These are phyloP conservation scores for Ormyrus nitidulus DNA, from an alignment of 2,888 invertebrate genomes.

Conservation along the genomic window DNA sequence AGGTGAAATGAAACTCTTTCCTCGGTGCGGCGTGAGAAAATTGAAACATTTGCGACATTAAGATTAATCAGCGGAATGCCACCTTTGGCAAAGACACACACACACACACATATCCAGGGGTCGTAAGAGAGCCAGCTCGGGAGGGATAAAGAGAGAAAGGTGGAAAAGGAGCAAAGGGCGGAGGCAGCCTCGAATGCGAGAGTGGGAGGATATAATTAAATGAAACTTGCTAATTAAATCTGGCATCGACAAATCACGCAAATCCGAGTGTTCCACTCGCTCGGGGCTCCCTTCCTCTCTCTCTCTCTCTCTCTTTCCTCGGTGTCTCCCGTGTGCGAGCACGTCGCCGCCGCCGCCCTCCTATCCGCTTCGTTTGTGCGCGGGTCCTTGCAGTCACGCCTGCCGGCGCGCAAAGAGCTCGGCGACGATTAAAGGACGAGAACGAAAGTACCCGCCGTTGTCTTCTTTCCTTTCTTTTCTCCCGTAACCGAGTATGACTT, in stretches of 20 bases:
- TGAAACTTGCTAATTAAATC: constrained; percentile 70
- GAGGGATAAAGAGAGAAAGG: not conserved
- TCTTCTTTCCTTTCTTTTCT: constrained; percentile 24
- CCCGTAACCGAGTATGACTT: constrained; percentile 41
- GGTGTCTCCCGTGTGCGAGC: not conserved
- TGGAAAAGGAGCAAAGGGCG: not conserved
- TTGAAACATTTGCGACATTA: too few species aligned
- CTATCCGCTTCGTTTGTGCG: constrained; percentile 27
- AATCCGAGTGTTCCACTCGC: constrained; percentile 44
- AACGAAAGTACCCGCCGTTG: constrained; percentile 43
- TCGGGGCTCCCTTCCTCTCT: constrained; percentile 10
- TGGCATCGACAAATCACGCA: constrained; percentile 64
- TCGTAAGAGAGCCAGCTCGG: not conserved
- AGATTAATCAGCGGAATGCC: not conserved
- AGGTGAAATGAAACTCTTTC: too few species aligned
- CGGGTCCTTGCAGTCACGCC: constrained; percentile 30
- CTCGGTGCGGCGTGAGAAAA: too few species aligned
- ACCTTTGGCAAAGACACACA: too few species aligned
- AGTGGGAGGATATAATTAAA: constrained; percentile 63
- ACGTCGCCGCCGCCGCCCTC: not conserved
- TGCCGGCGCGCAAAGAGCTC: constrained; percentile 16
- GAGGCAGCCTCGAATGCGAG: not conserved
- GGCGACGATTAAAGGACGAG: constrained; percentile 50
- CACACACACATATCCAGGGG: too few species aligned
- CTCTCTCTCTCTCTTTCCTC: constrained; percentile 25